These are phyloP conservation scores for Gephyroberyx darwinii DNA, from an alignment of 2,797 vertebrate species.

Conservation along the genomic window DNA sequence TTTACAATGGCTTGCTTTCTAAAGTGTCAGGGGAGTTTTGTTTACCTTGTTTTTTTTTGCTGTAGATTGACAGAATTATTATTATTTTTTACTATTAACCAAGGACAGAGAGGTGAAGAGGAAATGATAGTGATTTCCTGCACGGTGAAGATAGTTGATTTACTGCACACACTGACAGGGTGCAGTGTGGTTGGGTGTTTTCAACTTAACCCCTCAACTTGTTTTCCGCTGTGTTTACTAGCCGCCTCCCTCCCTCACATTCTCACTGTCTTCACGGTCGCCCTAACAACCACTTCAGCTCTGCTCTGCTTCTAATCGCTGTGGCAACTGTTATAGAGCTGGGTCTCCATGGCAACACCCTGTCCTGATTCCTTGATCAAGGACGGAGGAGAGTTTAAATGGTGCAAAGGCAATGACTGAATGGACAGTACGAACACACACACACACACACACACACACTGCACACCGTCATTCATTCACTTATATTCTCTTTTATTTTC, in stretches of 20 bases:
- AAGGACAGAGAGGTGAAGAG: constrained; percentile 45
- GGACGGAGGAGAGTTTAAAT: constrained; percentile 74
- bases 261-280: constrained; percentile 62
- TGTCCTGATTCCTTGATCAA: constrained; percentile 81
- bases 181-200: constrained; percentile 27
- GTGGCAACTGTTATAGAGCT: constrained; percentile 81
- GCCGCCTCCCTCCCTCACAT: constrained; percentile 37
- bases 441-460: constrained; percentile 15
- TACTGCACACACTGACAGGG: constrained; percentile 38
- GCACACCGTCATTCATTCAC: too few species aligned
- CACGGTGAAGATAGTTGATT: constrained; percentile 31
- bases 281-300: constrained; percentile 80
- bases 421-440: constrained; percentile 47
- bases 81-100: constrained; percentile 32
- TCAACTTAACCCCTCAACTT: constrained; percentile 50
- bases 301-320: constrained; percentile 73
- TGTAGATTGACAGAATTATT: neutral
- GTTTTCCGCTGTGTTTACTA: constrained; percentile 58
- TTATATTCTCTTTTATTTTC: too few species aligned
- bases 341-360: constrained; percentile 82
- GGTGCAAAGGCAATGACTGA: constrained; percentile 55
- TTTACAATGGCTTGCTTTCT: constrained; percentile 8
- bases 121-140: constrained; percentile 62
- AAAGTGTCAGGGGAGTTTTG: constrained; percentile 26
- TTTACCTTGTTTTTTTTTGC: constrained; percentile 19